Base-by-base conservation (phyloP, 2,113 vertebrate species). In the Merops nubicus region DNA sequence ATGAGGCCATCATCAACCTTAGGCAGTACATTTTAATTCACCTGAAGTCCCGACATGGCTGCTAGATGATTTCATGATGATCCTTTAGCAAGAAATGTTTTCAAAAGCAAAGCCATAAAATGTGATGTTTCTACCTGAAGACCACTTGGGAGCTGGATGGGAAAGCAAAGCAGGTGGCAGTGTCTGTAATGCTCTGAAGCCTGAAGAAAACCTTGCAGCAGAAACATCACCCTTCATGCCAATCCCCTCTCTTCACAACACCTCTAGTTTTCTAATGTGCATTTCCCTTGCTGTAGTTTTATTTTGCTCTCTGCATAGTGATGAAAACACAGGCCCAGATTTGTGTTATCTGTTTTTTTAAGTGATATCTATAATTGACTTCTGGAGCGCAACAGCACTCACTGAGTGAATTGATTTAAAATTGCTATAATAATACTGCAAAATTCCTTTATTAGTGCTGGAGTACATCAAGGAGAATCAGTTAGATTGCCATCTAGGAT, bases 371-470 rank as follows among this genome's bases (percentile, higher is more conserved):
- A n/a, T 95, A 95, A 95, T 89, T 88, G 94, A 95, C 89, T 97
- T 91, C 43, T n/a, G 42, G 69, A 95, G 78, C 17, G 4, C 80
- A 80, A 51, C 43, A 7, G 73, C 12, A 0, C 82, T 96, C 79
- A 26, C 43, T 16, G 38, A 91, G 65, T 62, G 86, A 97, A 96
- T 91, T 68, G 93, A 96, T 92, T 92, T 94, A 65, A 96, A 96
- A 97, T 96, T 95, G 88, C 88, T 94, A 56, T 93, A 95, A 96
- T 96, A 97, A 95, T 88, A 73, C 80, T 54, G 81, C 92, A 91
- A 91, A 96, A 96, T 96, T 97, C 93, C 85, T 97, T 96, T 92
- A 86, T 91, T 91, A 95, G 76, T 80, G 60, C 78, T 10, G 14
- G 85, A 95, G 83, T 84, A 88, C 84, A 68, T 97, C 95, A 94